Evolutionary conservation across 2,797 vertebrate species (phyloP).

Genomic region (Tapera naevia): DNA sequence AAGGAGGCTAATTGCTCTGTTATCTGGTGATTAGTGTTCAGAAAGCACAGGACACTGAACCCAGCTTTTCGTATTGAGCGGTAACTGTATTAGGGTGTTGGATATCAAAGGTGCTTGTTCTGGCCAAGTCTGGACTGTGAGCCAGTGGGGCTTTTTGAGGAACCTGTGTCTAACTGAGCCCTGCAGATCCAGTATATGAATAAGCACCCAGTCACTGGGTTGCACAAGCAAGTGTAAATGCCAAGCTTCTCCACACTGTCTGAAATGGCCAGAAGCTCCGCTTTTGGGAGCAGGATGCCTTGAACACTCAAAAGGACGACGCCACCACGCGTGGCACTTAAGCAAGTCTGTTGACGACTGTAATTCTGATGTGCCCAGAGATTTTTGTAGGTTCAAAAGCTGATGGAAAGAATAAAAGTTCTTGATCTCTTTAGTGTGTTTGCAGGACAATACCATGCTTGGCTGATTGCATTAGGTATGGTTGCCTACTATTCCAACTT

Average conservation of each 20-base stretch:
- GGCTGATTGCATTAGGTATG: background rate
- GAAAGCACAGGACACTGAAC: background rate
- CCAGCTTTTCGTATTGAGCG: background rate
- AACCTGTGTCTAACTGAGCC: background rate
- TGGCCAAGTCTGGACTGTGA: background rate
- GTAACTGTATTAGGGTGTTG: background rate
- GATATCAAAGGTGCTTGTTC: background rate
- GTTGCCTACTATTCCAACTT: background rate
- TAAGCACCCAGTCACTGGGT: background rate
- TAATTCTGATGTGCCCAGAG: fast-evolving
- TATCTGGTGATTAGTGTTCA: background rate
- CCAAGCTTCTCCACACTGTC: background rate
- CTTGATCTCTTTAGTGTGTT: background rate
- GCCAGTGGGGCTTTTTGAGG: background rate
- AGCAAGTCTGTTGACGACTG: background rate
- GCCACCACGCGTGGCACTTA: no score
- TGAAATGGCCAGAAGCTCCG: background rate
- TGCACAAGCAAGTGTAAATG: no score
- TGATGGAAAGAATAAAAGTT: background rate
- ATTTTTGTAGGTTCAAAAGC: background rate
- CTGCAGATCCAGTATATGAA: background rate
- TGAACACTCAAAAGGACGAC: background rate
- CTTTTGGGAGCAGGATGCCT: background rate
- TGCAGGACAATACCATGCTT: background rate
- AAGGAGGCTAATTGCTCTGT: background rate